Base-by-base conservation (phyloP, 1,140 invertebrate genomes). In the Aphelenchoides besseyi region DNA sequence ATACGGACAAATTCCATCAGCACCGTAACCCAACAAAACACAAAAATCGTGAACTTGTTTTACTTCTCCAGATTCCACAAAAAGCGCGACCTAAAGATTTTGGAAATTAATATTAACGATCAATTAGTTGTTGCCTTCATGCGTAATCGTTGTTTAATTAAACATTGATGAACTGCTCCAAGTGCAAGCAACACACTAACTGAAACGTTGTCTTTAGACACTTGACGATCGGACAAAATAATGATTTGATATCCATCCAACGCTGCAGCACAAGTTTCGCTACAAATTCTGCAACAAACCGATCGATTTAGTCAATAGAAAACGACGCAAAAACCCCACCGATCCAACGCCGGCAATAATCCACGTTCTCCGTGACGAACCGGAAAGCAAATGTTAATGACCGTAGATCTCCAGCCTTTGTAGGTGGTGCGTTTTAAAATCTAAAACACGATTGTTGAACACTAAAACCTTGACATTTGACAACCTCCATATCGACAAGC, bases 1-100 rank as follows among this genome's bases (percentile, higher is more conserved):
- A 85, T 98, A 98, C 0, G 96, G 95, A 83, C 95, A 97, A 72
- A 98, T 92, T 53, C 26, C 95, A 87, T 98, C 95, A 3, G 94
- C 95, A 57, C 96, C 96, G 85, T 95, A 99, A 59, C 95, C 95
- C 5, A 98, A 88, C 12, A 98, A 86, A 0, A 97, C 92, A 83
- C 94, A 97, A 85, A 97, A 91, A 79, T 98, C 95, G 86, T 97
- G 95, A 0, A 98, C 94, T 86, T 97, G 94, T 69, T 84, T 84
- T 9, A 83, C 82, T 70, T 83, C 82, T 33, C 82, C 82, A 52
- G 82, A 83, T 54, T 83, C 82, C 18, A 83, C 81, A 32, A 83
- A 57, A 18, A 83, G 66, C 9, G 82, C 81, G 26, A 82, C 79
- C 37, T 79, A 29, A 68, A 68, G 35, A 70, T 18, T 68, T 26